Percentiles rank a stretch among this genome's conserved stretches.
Evolutionary conservation across 2,888 invertebrate genomes (phyloP).

Genomic region (Ormyrus labotus): DNA sequence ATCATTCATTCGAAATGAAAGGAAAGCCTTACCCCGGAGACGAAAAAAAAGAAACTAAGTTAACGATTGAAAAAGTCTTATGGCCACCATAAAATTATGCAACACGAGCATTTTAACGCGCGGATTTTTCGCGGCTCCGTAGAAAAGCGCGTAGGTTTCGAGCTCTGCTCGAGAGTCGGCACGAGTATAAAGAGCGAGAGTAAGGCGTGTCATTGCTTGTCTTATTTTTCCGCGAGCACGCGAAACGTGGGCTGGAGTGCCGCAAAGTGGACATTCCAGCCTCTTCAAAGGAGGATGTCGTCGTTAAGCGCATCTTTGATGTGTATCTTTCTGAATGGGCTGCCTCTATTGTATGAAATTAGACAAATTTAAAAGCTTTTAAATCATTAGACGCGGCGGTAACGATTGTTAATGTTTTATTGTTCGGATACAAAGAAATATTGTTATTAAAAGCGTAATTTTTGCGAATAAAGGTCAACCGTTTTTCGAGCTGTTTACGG

Average conservation of each 20-base stretch:
- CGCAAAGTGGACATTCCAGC: constrained; percentile 40
- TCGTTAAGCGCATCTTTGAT: constrained; percentile 50
- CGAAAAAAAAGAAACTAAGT: background rate
- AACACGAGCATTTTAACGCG: too few species aligned
- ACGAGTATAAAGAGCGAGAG: constrained; percentile 11
- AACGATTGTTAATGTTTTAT: too few species aligned
- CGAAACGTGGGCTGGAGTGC: constrained; percentile 39
- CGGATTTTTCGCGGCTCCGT: background rate
- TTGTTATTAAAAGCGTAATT: too few species aligned
- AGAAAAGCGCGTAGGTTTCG: constrained; percentile 3
- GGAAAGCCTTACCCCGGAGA: background rate
- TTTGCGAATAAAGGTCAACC: too few species aligned
- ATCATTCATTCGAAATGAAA: background rate
- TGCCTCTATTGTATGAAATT: background rate
- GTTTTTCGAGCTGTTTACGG: too few species aligned
- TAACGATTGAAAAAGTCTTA: background rate
- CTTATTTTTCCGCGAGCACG: constrained; percentile 49
- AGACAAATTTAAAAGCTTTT: constrained; percentile 10
- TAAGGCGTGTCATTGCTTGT: constrained; percentile 42
- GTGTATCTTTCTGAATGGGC: constrained; percentile 28
- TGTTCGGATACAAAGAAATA: too few species aligned
- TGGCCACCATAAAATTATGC: background rate
- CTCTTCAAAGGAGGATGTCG: constrained; percentile 38
- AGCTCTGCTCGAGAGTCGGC: constrained; percentile 8
- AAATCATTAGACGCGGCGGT: too few species aligned